Evolutionary conservation across 1,140 invertebrate genomes (phyloP).

Genomic region (Dendroctonus ponderosae): DNA sequence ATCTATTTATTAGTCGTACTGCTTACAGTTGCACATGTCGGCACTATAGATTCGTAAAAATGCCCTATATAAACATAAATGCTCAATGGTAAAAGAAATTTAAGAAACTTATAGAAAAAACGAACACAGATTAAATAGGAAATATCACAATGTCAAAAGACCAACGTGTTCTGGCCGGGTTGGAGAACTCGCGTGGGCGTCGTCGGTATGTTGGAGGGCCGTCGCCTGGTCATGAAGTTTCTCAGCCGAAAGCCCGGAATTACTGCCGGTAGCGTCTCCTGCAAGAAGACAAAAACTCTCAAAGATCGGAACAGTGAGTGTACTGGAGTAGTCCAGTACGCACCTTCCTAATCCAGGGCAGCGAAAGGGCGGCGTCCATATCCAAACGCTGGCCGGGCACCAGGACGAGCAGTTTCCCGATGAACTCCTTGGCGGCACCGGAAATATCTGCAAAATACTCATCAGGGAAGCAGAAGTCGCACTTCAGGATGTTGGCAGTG

Average conservation of each 20-base stretch:
- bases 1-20: too few relatives aligned
- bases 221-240: not conserved
- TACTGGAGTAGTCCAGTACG: too few relatives aligned
- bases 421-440: slow-evolving; percentile 67
- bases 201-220: not conserved
- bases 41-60: too few relatives aligned
- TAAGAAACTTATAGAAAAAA: too few relatives aligned
- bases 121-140: not conserved
- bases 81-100: too few relatives aligned
- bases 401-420: slow-evolving; percentile 63
- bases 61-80: too few relatives aligned
- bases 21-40: too few relatives aligned
- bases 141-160: not conserved
- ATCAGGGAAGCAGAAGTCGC: slow-evolving; percentile 80
- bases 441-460: slow-evolving; percentile 74
- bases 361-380: slow-evolving; percentile 57
- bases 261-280: not conserved
- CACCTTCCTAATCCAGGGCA: slow-evolving; percentile 64
- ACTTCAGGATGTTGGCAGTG: slow-evolving; percentile 77
- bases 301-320: not conserved
- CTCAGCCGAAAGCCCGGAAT: not conserved
- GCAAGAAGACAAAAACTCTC: not conserved
- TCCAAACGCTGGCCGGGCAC: slow-evolving; percentile 57
- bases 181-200: not conserved
- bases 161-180: not conserved